Evolutionary conservation across 2,888 invertebrate genomes (phyloP).

Genomic region (Scaptomyza caliginosa): DNA sequence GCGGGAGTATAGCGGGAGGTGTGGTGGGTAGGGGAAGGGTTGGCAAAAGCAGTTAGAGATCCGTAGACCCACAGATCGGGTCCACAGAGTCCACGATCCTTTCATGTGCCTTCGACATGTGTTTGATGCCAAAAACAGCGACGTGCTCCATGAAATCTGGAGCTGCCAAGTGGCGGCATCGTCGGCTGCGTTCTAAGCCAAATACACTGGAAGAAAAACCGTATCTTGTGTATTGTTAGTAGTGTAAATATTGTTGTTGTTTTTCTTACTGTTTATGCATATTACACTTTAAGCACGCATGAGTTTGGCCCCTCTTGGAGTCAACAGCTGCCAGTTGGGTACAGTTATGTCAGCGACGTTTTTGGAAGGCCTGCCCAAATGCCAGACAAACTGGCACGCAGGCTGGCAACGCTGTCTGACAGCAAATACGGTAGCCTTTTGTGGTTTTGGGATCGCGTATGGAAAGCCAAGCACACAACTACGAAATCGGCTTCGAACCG

Average conservation of each 20-base stretch:
- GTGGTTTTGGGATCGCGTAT: constrained; percentile 46
- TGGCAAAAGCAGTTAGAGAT: constrained; percentile 2
- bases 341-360: constrained; percentile 79
- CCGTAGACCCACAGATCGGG: constrained; percentile 23
- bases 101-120: constrained; percentile 79
- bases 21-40: background rate
- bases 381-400: constrained; percentile 76
- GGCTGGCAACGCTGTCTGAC: constrained; percentile 63
- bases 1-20: background rate
- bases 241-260: too few relatives aligned
- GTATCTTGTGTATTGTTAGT: too few relatives aligned
- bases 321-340: constrained; percentile 54
- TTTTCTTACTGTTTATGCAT: background rate
- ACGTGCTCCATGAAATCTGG: constrained; percentile 72
- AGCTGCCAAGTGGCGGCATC: constrained; percentile 45
- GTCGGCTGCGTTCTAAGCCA: constrained; percentile 53
- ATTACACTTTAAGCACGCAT: constrained; percentile 57
- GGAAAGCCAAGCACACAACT: constrained; percentile 22
- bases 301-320: constrained; percentile 41
- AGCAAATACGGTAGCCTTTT: constrained; percentile 78
- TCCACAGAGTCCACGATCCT: constrained; percentile 53
- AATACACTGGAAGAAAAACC: background rate
- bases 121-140: constrained; percentile 79
- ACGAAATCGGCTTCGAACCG: constrained; percentile 50
- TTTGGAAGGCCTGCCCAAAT: constrained; percentile 73